Base-by-base conservation (phyloP, 2,888 invertebrate species). In the Drosophila nigricruria region DNA sequence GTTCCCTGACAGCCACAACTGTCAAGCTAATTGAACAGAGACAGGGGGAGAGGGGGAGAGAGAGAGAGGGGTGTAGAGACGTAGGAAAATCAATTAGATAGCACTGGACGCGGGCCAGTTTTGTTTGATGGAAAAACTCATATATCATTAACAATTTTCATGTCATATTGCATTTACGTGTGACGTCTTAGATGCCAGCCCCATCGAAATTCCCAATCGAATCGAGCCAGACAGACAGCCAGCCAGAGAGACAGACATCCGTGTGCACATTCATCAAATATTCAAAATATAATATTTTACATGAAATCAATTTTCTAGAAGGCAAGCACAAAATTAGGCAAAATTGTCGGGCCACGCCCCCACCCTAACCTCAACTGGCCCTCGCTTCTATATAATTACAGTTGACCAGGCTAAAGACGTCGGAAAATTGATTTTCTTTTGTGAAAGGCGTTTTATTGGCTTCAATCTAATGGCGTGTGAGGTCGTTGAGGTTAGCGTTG, bases 111-210 rank as follows among this genome's bases (percentile, higher is more conserved):
- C n/a, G 58, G 62, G 60, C 34, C 71, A 56, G 38, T 16, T 63
- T 43, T 1, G 67, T 38, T 52, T 30, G 53, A 63, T 61, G 61
- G 56, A 66, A 65, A 70, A 71, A 68, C 84, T 85, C 89, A 85
- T 85, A 76, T 78, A 85, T 89, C 85, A 85, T 85, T 88, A 82
- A 89, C 85, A 85, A 85, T 85, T 85, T 89, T 73, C 89, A 69
- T 89, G 85, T 86, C 85, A 85, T 75, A 75, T 57, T 69, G 77
- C 72, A 81, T 81, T 80, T 73, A 71, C 52, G 49, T 74, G 70
- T 65, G 64, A 86, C 70, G 60, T 89, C 89, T 84, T 78, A n/a
- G n/a, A n/a, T n/a, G n/a, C n/a, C n/a, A n/a, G 30, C 30, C 30
- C 30, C 30, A 10, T 30, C 27, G 16, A 58, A 65, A 42, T 43